Conservation (phyloP, 2,113 vertebrate species). For the Rhipidura dahli region DNA sequence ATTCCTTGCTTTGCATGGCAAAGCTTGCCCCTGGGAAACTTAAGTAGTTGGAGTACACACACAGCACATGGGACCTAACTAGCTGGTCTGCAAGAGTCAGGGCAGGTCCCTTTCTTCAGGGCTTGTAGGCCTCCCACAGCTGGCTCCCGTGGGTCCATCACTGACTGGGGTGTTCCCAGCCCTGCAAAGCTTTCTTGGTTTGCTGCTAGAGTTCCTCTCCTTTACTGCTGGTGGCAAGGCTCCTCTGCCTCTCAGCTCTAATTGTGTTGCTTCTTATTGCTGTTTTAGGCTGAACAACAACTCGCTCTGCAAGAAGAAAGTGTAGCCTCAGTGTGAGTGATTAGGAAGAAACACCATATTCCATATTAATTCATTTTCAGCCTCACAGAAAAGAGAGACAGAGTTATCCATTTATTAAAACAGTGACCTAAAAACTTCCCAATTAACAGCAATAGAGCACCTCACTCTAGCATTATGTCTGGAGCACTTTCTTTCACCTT, state of each 20-base stretch:
- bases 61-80: background rate
- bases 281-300: background rate
- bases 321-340: background rate
- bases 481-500: background rate
- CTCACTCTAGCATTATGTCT: background rate
- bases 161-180: background rate
- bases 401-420: background rate
- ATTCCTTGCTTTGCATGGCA: background rate
- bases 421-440: background rate
- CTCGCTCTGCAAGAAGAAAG: background rate
- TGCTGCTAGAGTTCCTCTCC: background rate
- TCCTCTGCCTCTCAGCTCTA: background rate
- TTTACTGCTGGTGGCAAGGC: background rate
- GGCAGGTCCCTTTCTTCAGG: background rate
- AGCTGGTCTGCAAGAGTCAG: background rate
- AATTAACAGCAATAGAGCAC: background rate
- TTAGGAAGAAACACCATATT: background rate
- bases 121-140: background rate
- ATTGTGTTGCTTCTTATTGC: background rate
- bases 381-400: background rate
- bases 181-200: background rate
- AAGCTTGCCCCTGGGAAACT: background rate
- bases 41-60: background rate
- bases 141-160: background rate
- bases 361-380: background rate